phyloP scores from a whole-genome alignment of 2,888 invertebrate species.

The Apeira syringaria region DNA sequence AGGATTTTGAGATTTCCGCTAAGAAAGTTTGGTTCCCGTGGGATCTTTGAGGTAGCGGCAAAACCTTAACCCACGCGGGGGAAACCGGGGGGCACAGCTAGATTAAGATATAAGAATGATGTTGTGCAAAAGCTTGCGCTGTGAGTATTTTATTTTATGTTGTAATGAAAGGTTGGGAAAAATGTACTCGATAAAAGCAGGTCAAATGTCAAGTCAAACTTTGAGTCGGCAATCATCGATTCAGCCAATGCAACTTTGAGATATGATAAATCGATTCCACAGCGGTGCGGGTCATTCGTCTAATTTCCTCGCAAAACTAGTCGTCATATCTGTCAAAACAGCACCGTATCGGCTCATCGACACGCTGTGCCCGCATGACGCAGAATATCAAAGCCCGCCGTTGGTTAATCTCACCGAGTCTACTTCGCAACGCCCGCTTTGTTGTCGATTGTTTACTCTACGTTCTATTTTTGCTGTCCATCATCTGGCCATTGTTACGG shows the following conservation, averaged over 20 bases:
- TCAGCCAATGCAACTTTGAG: slow-evolving; percentile 9
- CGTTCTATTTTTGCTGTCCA: slow-evolving; percentile 80
- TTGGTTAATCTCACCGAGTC: slow-evolving; percentile 68
- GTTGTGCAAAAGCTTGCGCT: no score
- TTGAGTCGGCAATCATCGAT: neutral
- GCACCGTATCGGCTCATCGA: slow-evolving; percentile 28
- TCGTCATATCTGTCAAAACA: slow-evolving; percentile 28
- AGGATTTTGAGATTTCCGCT: no score
- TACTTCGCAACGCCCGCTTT: slow-evolving; percentile 64
- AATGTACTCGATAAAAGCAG: no score
- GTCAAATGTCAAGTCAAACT: no score
- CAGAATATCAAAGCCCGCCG: slow-evolving; percentile 52
- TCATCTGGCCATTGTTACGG: slow-evolving; percentile 81
- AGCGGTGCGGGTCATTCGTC: slow-evolving; percentile 2
- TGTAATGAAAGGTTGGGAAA: no score
- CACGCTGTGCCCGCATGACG: slow-evolving; percentile 45
- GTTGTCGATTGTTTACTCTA: slow-evolving; percentile 77
- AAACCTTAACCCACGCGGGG: no score
- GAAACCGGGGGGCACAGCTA: no score
- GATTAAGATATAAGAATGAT: no score
- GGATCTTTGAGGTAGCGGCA: no score
- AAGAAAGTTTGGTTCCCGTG: no score
- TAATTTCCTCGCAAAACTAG: slow-evolving; percentile 16
- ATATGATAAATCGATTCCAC: neutral
- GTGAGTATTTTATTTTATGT: no score